These are phyloP conservation scores for Drosophila saltans DNA, from an alignment of 1,140 invertebrate species.

Conservation along the genomic window DNA sequence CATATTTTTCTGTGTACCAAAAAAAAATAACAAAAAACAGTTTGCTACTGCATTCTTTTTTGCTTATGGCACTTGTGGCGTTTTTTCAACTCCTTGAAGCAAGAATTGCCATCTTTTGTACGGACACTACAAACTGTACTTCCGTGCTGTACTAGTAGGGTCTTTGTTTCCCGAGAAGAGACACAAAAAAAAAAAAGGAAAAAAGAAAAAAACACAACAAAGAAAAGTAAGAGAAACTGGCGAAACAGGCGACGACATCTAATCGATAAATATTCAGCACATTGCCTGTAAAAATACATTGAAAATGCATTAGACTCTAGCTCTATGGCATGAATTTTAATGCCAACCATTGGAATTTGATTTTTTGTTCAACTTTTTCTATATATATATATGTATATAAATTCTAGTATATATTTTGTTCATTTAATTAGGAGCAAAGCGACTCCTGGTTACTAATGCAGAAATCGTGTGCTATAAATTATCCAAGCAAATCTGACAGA, in stretches of 20 bases:
- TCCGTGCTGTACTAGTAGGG: conserved; percentile 61
- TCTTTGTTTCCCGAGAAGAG: conserved; percentile 57
- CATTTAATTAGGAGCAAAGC: conserved; percentile 62
- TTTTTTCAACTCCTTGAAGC: conserved; percentile 52
- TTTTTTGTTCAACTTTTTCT: conserved; percentile 4
- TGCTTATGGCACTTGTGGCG: conserved; percentile 51
- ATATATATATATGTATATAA: neutral
- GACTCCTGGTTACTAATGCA: conserved; percentile 54
- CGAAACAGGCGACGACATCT: conserved; percentile 39
- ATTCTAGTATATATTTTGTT: conserved; percentile 24
- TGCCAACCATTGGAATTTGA: conserved; percentile 31
- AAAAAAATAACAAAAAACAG: conserved; percentile 16
- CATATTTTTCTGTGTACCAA: neutral
- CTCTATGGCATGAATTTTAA: conserved; percentile 69
- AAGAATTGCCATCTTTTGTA: conserved; percentile 57
- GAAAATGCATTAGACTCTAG: conserved; percentile 75
- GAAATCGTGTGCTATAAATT: conserved; percentile 79
- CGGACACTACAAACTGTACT: conserved; percentile 76
- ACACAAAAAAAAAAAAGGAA: neutral
- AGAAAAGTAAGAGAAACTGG: conserved; percentile 6
- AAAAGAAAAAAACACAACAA: neutral
- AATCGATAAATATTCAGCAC: conserved; percentile 78
- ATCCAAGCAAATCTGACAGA: conserved; percentile 53
- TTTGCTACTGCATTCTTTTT: conserved; percentile 30
- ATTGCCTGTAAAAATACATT: conserved; percentile 74